phyloP scores from a whole-genome alignment of 1,140 invertebrate species.

The Trichonephila clavipes region DNA sequence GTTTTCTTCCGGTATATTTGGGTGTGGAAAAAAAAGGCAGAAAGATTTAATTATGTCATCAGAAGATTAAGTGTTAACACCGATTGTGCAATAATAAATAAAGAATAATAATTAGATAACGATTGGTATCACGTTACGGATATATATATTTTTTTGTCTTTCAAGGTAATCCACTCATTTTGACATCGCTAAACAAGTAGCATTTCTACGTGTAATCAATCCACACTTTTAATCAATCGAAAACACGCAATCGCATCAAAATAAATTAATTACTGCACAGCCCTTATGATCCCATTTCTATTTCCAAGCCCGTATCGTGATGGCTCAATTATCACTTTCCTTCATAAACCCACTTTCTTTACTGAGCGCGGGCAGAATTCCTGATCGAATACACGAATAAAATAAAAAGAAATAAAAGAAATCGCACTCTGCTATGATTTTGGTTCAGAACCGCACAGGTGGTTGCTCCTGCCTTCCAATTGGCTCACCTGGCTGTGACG shows the following conservation, averaged over 20 bases:
- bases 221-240: background rate
- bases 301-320: background rate
- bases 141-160: background rate
- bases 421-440: background rate
- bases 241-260: background rate
- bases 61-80: too few relatives aligned
- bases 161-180: background rate
- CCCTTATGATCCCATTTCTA: background rate
- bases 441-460: constrained; percentile 37
- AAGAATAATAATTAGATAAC: too few relatives aligned
- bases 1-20: too few relatives aligned
- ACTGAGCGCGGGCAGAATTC: background rate
- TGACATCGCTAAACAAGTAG: background rate
- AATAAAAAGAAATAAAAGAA: background rate
- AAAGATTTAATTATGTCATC: too few relatives aligned
- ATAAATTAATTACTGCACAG: background rate
- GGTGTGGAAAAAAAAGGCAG: too few relatives aligned
- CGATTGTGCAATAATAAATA: too few relatives aligned
- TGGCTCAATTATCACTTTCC: background rate
- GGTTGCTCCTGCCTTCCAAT: constrained; percentile 57
- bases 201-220: background rate
- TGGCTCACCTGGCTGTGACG: constrained; percentile 70
- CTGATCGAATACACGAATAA: background rate
- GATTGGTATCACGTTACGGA: too few relatives aligned
- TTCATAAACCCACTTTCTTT: constrained; percentile 56